phyloP scores from a whole-genome alignment of 2,113 vertebrate species.

The Petrocephalus microphthalmus region DNA sequence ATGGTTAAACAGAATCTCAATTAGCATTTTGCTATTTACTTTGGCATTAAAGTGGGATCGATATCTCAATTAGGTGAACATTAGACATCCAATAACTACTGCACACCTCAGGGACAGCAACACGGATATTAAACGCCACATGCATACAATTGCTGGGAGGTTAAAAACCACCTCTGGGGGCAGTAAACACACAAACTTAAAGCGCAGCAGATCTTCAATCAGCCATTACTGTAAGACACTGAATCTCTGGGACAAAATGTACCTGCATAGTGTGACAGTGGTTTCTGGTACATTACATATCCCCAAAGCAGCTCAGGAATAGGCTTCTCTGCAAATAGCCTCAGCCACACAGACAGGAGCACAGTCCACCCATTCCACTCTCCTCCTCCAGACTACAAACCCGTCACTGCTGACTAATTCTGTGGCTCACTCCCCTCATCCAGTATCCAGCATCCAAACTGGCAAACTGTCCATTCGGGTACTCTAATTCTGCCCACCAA shows the following conservation, averaged over 20 bases:
- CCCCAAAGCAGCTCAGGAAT: neutral
- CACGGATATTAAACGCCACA: neutral
- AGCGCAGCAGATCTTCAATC: neutral
- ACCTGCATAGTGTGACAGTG: neutral
- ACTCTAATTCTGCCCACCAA: neutral
- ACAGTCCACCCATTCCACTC: neutral
- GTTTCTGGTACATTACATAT: neutral
- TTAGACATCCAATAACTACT: neutral
- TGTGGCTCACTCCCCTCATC: neutral
- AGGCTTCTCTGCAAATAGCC: neutral
- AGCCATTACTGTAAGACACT: neutral
- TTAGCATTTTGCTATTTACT: neutral
- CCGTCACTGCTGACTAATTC: neutral
- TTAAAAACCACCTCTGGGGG: neutral
- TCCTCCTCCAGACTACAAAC: neutral
- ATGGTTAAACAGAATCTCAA: neutral
- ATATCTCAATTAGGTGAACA: neutral
- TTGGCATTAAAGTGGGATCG: neutral
- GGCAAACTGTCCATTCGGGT: neutral
- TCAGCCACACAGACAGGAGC: neutral
- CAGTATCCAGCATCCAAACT: neutral
- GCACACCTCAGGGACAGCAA: neutral
- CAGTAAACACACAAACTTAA: conserved; percentile 2
- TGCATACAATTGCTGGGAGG: neutral
- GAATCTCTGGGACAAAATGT: neutral